Evolutionary conservation across 2,888 invertebrate genomes (phyloP).

Genomic region (Petrophora chlorosata): DNA sequence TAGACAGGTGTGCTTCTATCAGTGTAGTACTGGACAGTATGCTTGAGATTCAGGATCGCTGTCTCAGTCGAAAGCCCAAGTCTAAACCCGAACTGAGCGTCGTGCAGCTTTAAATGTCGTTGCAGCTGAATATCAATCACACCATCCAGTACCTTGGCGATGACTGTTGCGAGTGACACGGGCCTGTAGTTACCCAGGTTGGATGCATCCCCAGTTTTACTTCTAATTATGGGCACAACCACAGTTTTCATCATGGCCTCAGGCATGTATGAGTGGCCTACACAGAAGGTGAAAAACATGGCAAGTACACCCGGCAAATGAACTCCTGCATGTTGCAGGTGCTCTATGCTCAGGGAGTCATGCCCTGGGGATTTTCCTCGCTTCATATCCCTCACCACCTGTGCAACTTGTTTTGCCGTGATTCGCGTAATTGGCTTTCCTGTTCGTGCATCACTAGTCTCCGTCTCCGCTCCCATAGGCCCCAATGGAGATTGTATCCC

Average conservation of each 20-base stretch:
- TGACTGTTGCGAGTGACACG: too few species aligned
- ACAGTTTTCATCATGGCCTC: too few species aligned
- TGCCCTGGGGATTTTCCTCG: conserved; percentile 11
- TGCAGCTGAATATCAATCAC: too few species aligned
- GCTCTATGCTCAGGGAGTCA: conserved; percentile 10
- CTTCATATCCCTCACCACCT: conserved; percentile 4
- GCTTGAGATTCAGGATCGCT: background rate
- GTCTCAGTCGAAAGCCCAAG: background rate
- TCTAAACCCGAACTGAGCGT: background rate
- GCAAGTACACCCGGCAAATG: conserved; percentile 2
- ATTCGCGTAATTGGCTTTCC: background rate
- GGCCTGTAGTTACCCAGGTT: too few species aligned
- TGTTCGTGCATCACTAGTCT: background rate
- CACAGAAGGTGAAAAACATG: conserved; percentile 1
- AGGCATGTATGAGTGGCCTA: too few species aligned
- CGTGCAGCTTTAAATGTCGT: background rate
- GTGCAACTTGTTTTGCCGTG: background rate
- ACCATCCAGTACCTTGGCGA: too few species aligned
- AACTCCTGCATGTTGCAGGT: conserved; percentile 1
- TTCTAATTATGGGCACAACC: too few species aligned
- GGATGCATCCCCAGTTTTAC: too few species aligned
- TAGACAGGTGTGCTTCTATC: too few species aligned
- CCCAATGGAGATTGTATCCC: background rate
- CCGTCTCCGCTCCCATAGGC: background rate
- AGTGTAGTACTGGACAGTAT: background rate